Percentiles rank a stretch among this genome's conserved stretches.
phyloP scores from a whole-genome alignment of 2,113 vertebrate species.

The Brachyhypopomus gauderio region DNA sequence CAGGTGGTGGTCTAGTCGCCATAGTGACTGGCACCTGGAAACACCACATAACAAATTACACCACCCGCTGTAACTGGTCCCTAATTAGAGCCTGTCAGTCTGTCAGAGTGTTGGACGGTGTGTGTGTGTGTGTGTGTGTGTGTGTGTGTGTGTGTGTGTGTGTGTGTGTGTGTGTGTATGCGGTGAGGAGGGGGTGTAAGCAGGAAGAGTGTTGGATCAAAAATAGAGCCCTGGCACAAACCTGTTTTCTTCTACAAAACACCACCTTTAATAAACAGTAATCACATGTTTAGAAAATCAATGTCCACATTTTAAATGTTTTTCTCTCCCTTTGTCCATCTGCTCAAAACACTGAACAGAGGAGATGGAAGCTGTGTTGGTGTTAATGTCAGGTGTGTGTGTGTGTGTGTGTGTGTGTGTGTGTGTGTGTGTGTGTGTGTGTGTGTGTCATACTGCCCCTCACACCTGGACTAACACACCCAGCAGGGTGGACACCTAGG shows the following conservation, averaged over 20 bases:
- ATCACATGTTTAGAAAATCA: constrained; percentile 9
- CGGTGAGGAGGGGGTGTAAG: too few species aligned
- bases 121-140: constrained; percentile 18
- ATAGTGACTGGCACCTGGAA: constrained; percentile 54
- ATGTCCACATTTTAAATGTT: neutral
- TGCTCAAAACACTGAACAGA: too few species aligned
- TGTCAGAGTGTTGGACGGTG: constrained; percentile 36
- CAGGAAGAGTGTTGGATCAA: neutral
- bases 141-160: neutral
- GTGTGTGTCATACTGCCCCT: too few species aligned
- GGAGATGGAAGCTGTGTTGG: too few species aligned
- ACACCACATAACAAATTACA: constrained; percentile 66
- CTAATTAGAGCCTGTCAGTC: constrained; percentile 67
- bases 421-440: too few species aligned
- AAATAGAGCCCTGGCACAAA: neutral
- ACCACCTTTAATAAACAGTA: neutral
- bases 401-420: too few species aligned
- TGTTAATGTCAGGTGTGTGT: too few species aligned
- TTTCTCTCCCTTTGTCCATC: neutral
- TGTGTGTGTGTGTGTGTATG: constrained; percentile 16
- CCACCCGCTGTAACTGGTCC: constrained; percentile 64
- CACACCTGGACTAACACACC: too few species aligned
- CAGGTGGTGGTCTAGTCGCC: neutral
- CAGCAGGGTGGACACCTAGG: too few species aligned
- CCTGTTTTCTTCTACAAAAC: neutral